These are phyloP conservation scores for Copsychus sechellarum DNA, from an alignment of 2,113 vertebrate genomes.

Conservation along the genomic window DNA sequence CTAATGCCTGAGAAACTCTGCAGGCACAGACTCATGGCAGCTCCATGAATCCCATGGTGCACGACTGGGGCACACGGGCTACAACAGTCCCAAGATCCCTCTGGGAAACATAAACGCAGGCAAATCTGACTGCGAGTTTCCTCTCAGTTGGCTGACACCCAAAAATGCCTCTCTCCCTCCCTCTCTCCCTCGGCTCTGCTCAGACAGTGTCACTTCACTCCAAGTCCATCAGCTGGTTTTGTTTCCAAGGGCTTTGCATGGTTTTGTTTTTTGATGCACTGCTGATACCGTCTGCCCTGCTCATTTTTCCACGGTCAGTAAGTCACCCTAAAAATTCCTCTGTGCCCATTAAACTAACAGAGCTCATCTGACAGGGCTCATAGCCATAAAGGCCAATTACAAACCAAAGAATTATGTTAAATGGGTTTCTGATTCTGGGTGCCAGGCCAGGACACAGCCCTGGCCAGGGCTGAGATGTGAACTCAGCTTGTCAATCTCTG, in stretches of 20 bases:
- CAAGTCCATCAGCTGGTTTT: conserved; percentile 47
- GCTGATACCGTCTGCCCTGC: background rate
- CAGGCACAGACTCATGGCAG: background rate
- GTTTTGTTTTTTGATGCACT: conserved; percentile 26
- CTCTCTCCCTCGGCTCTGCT: background rate
- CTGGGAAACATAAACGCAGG: background rate
- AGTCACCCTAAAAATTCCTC: conserved; percentile 58
- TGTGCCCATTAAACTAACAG: conserved; percentile 42
- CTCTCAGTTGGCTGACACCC: background rate
- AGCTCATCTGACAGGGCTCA: background rate
- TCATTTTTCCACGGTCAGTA: conserved; percentile 40
- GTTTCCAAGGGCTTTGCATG: conserved; percentile 7
- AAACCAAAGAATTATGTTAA: background rate
- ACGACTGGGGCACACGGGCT: background rate
- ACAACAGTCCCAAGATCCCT: background rate
- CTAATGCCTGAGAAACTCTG: background rate
- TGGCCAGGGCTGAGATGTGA: background rate
- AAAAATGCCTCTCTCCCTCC: background rate
- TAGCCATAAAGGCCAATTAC: conserved; percentile 17
- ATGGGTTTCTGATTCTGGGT: background rate
- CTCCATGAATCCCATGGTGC: background rate
- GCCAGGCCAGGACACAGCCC: background rate
- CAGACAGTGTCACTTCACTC: conserved; percentile 1
- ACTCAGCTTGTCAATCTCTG: background rate
- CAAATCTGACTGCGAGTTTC: background rate